phyloP scores from a whole-genome alignment of 2,888 invertebrate genomes.

The Volucella inanis region DNA sequence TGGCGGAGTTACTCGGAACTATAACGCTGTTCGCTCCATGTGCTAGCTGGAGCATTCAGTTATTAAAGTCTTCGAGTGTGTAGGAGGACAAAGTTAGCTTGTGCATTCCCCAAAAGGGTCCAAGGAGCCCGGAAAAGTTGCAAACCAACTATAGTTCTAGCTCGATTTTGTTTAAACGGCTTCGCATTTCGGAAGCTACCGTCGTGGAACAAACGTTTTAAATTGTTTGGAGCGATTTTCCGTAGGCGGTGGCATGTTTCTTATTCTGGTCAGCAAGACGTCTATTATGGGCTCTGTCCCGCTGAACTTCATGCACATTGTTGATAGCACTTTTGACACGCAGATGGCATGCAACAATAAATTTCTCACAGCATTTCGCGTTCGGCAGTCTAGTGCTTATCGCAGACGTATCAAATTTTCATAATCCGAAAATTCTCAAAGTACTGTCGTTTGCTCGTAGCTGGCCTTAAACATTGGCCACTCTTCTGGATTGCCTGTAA shows the following conservation, averaged over 20 bases:
- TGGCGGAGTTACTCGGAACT: conserved; percentile 35
- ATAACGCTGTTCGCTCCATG: conserved; percentile 48
- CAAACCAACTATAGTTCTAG: conserved; percentile 28
- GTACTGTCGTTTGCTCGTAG: too few relatives aligned
- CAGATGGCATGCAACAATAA: too few relatives aligned
- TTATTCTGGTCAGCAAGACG: too few relatives aligned
- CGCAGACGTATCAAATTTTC: too few relatives aligned
- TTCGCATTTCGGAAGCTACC: conserved; percentile 23
- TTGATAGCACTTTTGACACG: too few relatives aligned
- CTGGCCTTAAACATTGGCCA: too few relatives aligned
- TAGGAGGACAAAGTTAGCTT: conserved; percentile 41
- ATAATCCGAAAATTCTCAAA: too few relatives aligned
- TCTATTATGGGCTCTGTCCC: too few relatives aligned
- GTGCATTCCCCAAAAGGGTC: conserved; percentile 61
- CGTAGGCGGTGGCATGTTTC: conserved; percentile 18
- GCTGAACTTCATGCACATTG: too few relatives aligned
- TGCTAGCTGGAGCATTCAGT: conserved; percentile 57
- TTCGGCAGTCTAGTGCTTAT: too few relatives aligned
- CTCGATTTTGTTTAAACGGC: conserved; percentile 63
- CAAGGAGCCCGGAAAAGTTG: conserved; percentile 15
- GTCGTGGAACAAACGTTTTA: conserved; percentile 18
- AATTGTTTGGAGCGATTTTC: conserved; percentile 49
- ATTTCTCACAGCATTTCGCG: too few relatives aligned
- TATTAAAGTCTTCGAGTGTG: conserved; percentile 47
- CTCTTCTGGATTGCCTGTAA: too few relatives aligned